These are phyloP conservation scores for Dorcus hopei DNA, from an alignment of 2,888 invertebrate species.

Conservation along the genomic window DNA sequence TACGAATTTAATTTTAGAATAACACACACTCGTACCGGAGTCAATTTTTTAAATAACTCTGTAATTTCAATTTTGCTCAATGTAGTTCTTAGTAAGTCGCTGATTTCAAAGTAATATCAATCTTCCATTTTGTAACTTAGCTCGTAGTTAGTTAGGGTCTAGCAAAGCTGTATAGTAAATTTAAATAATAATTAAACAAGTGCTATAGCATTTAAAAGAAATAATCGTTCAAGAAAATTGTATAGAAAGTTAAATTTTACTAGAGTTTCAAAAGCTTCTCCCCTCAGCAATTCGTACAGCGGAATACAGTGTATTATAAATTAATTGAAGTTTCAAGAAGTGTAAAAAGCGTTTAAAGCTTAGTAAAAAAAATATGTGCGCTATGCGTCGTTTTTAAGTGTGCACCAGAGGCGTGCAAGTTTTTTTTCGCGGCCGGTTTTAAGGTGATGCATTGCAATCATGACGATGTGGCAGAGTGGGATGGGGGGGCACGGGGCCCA, in stretches of 20 bases:
- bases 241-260: not conserved
- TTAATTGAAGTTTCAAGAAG: too few relatives aligned
- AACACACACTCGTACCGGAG: constrained; percentile 11
- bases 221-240: not conserved
- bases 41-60: constrained; percentile 27
- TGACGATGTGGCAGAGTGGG: constrained; percentile 76
- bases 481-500: constrained; percentile 72
- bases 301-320: not conserved
- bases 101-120: constrained; percentile 23
- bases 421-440: constrained; percentile 26
- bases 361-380: not conserved
- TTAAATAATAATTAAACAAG: not conserved
- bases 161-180: not conserved
- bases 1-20: not conserved
- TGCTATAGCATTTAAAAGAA: not conserved
- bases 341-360: too few relatives aligned
- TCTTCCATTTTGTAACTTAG: constrained; percentile 30
- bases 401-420: constrained; percentile 15
- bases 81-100: constrained; percentile 29
- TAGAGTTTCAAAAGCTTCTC: not conserved
- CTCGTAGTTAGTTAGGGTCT: not conserved
- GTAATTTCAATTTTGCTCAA: constrained; percentile 37
- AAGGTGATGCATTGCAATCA: constrained; percentile 47
- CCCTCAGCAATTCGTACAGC: not conserved
- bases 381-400: not conserved